These are phyloP conservation scores for Ctenodactylus gundi DNA, from an alignment of 2,113 vertebrate genomes.

Conservation along the genomic window DNA sequence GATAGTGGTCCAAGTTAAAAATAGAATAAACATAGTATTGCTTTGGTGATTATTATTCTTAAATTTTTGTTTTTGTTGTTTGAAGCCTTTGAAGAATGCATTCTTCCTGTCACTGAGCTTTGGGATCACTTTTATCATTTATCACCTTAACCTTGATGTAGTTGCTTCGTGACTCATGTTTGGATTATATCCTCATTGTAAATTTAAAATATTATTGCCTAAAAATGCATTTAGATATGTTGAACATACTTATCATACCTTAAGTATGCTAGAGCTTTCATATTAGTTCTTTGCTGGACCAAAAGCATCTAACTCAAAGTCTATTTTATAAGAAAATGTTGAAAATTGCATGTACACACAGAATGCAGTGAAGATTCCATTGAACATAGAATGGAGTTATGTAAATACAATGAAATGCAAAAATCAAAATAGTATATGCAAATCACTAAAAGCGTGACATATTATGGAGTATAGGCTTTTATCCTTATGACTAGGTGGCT, in stretches of 20 bases:
- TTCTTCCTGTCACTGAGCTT: background rate
- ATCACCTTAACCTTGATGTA: background rate
- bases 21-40: background rate
- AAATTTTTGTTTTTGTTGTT: background rate
- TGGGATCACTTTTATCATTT: background rate
- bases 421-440: background rate
- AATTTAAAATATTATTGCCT: background rate
- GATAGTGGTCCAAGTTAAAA: background rate
- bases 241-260: background rate
- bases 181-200: background rate
- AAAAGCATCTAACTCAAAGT: background rate
- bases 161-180: background rate
- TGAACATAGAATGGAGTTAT: background rate
- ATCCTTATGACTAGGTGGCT: no score
- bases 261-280: background rate
- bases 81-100: background rate
- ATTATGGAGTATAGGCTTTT: background rate
- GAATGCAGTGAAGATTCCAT: no score
- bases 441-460: background rate
- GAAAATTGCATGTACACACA: background rate
- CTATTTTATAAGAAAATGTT: background rate
- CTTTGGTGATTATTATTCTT: background rate
- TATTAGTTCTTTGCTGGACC: background rate
- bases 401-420: background rate
- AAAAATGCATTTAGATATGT: background rate